Evolutionary conservation across 2,113 vertebrate genomes (phyloP), one percentile per base, ranked within the genome.

Genomic region (Collichthys lucidus): DNA sequence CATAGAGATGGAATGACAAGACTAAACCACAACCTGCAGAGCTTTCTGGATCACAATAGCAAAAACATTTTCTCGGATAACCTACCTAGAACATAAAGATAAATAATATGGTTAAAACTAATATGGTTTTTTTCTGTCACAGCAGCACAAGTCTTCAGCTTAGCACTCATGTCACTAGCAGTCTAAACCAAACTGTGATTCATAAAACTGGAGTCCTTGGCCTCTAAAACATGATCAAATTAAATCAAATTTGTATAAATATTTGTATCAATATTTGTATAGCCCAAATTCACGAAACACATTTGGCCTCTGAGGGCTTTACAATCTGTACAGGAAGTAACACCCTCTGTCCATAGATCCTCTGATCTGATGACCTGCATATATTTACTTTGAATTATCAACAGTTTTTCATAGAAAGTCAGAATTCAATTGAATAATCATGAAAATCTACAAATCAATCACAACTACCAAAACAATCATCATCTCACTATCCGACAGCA

Each of bases 351-450:
- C 5, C 31, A 1, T 35, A 35, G 31, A 35, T 1, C 5, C 31
- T 35, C 6, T 35, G 5, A 35, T 7, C 31, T 35, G 31, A 56
- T 9, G 35, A 40, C 6, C 40, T 63, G 49, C 40, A 64, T 4
- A 19, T 11, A 46, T 53, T 50, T 5, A 9, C 56, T 68, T 14
- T 59, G 16, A 62, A 31, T 47, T 20, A 52, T n/a, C 20, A 40
- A 19, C 12, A 15, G 10, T 44, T 52, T 62, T 15, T 49, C 22
- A 47, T 16, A 2, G 7, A 8, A 60, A 20, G n/a, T 24, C 35
- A 68, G 24, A 62, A 62, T 49, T 16, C 24, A 53, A 55, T 66
- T 35, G 62, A 52, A 71, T 44, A 59, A 60, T 65, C 22, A 72
- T 50, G 14, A 8, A 42, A 12, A 17, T 60, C 3, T 6, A 15